phyloP scores from a whole-genome alignment of 2,888 invertebrate genomes.

The Macrosoma leucophasiata region DNA sequence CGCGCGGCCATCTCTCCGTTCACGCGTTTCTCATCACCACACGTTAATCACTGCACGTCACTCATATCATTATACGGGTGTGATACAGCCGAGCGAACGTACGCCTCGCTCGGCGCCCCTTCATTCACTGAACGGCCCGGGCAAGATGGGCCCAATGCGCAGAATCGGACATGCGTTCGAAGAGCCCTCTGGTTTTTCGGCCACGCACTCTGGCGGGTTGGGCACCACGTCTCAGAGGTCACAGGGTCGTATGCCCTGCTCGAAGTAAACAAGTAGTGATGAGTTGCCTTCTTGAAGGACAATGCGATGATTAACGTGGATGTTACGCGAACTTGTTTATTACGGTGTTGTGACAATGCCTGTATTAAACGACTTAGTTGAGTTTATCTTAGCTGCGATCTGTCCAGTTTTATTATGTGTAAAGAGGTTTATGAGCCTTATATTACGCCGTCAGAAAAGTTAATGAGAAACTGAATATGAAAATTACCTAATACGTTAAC shows the following conservation, averaged over 20 bases:
- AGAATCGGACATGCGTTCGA: constrained; percentile 58
- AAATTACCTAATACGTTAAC: too few relatives aligned
- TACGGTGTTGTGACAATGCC: too few relatives aligned
- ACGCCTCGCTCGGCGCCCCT: constrained; percentile 39
- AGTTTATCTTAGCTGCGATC: too few relatives aligned
- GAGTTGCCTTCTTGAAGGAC: too few relatives aligned
- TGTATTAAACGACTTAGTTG: too few relatives aligned
- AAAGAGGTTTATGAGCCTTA: too few relatives aligned
- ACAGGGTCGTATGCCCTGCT: constrained; percentile 61
- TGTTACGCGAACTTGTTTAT: too few relatives aligned
- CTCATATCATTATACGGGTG: constrained; percentile 42
- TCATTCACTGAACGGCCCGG: constrained; percentile 70
- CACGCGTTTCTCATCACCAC: constrained; percentile 52
- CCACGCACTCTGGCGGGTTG: constrained; percentile 50
- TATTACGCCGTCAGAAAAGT: too few relatives aligned
- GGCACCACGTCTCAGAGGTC: constrained; percentile 64
- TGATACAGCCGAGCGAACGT: constrained; percentile 35
- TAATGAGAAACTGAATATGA: too few relatives aligned
- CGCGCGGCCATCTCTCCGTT: constrained; percentile 62
- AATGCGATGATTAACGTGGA: too few relatives aligned
- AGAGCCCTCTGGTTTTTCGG: constrained; percentile 52
- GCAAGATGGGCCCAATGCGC: constrained; percentile 49
- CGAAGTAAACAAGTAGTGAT: too few relatives aligned
- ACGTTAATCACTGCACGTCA: constrained; percentile 45
- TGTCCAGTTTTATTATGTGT: too few relatives aligned